Base-by-base conservation (phyloP, 2,113 vertebrate genomes). In the Lutjanus erythropterus region DNA sequence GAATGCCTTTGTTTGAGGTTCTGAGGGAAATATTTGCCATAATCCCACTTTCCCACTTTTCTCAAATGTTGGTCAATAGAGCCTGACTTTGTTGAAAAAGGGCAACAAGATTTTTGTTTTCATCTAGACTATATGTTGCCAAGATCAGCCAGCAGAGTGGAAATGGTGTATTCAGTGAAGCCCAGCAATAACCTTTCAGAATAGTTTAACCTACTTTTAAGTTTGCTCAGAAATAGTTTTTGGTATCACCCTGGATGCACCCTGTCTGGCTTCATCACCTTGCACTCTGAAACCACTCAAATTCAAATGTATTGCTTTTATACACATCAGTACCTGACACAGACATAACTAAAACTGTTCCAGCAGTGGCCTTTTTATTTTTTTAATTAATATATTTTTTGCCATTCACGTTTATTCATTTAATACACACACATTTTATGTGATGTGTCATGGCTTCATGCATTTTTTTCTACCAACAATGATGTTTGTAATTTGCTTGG, bases 211-310 rank as follows among this genome's bases (percentile, higher is more conserved):
- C 14, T 23, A 9, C 15, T 44, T 47, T 66, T 49, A 21, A 37
- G 12, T 25, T 70, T 12, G 23, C 21, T 46, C 14, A 23, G 18
- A 71, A 56, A 56, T n/a, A 56, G 37, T 41, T 59, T 64, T 18
- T 3, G 2, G 9, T 58, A 46, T 31, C 31, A 27, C 23, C 10
- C 2, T 67, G 25, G 62, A 52, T 11, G 12, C 46, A 53, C 46
- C 37, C 15, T 31, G 46, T 62, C 65, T 61, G 44, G 14, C 60
- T 67, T 67, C 62, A 52, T 73, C 53, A 59, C 44, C 42, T 69
- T 46, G 12, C 47, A 46, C 44, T 52, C 39, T 5, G 1, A 3
- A 66, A 69, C 35, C 29, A 61, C 25, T 8, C 29, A 37, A 60
- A 55, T 8, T 23, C 41, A 6, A 49, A 25, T 55, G 18, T 15